Evolutionary conservation across 2,797 vertebrate species (phyloP).

Genomic region (Sebastes elongatus): DNA sequence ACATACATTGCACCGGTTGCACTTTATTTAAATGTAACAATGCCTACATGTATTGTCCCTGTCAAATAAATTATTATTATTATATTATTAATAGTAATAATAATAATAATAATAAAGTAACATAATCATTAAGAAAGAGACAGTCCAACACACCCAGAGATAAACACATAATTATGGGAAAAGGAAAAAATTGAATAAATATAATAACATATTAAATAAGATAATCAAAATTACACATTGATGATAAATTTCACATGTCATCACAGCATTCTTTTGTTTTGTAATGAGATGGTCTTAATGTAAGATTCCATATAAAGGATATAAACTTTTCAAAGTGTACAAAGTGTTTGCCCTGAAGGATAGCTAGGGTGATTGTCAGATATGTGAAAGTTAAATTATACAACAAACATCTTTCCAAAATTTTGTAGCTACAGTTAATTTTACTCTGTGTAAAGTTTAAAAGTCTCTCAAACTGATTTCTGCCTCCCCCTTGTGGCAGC

Average conservation of each 20-base stretch:
- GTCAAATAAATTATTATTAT: too few relatives aligned
- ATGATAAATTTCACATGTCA: background rate
- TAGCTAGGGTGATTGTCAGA: background rate
- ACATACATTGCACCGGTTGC: too few relatives aligned
- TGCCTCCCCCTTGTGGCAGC: conserved; percentile 53
- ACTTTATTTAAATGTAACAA: too few relatives aligned
- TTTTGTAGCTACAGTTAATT: background rate
- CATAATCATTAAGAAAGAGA: too few relatives aligned
- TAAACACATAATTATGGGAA: background rate
- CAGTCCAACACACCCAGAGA: background rate
- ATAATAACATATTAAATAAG: background rate
- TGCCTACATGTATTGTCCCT: too few relatives aligned
- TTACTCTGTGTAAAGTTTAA: background rate
- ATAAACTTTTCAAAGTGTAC: background rate
- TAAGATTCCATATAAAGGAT: background rate
- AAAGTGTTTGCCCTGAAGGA: background rate
- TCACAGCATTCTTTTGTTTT: background rate
- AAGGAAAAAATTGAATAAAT: background rate
- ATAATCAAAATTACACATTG: background rate
- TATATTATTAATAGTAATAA: too few relatives aligned
- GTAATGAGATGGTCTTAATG: background rate
- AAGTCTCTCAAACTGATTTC: conserved; percentile 1
- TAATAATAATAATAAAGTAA: too few relatives aligned
- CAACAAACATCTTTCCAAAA: background rate
- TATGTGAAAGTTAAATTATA: background rate